These are phyloP conservation scores for Hofmannophila pseudospretella DNA, from an alignment of 2,888 invertebrate genomes.

Conservation along the genomic window DNA sequence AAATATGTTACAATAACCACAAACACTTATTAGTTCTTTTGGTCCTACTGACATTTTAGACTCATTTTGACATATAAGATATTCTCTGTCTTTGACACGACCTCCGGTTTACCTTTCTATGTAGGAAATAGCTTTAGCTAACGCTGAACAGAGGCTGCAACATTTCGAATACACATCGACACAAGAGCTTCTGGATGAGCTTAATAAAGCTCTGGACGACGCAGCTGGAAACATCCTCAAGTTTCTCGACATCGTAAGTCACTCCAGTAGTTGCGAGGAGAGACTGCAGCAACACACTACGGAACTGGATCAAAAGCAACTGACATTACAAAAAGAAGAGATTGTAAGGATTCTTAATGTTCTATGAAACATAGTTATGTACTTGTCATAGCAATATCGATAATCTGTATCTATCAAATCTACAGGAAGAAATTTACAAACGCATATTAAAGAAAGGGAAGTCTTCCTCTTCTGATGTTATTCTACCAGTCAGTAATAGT, in stretches of 20 bases:
- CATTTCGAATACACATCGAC: constrained; percentile 25
- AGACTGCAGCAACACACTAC: constrained; percentile 27
- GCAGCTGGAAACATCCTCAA: constrained; percentile 35
- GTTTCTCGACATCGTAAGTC: constrained; percentile 38
- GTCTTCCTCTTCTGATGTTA: constrained; percentile 20
- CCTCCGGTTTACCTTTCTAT: too few species aligned
- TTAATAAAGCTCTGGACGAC: constrained; percentile 35
- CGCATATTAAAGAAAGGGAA: constrained; percentile 26
- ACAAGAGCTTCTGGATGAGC: constrained; percentile 30
- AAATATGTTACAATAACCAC: too few species aligned
- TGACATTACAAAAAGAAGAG: constrained; percentile 47
- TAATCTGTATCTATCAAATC: too few species aligned
- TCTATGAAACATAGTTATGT: neutral
- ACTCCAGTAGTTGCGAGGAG: constrained; percentile 20
- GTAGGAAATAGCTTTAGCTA: constrained; percentile 30
- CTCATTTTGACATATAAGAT: too few species aligned
- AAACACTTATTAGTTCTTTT: too few species aligned
- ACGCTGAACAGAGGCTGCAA: constrained; percentile 35
- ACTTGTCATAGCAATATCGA: too few species aligned
- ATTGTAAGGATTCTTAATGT: constrained; percentile 36
- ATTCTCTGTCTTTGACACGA: too few species aligned
- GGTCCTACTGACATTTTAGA: too few species aligned
- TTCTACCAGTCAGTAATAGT: constrained; percentile 4
- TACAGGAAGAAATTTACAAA: constrained; percentile 42
- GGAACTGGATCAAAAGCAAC: constrained; percentile 48